phyloP scores from a whole-genome alignment of 2,888 invertebrate genomes.

The Tetanocera ferruginea region DNA sequence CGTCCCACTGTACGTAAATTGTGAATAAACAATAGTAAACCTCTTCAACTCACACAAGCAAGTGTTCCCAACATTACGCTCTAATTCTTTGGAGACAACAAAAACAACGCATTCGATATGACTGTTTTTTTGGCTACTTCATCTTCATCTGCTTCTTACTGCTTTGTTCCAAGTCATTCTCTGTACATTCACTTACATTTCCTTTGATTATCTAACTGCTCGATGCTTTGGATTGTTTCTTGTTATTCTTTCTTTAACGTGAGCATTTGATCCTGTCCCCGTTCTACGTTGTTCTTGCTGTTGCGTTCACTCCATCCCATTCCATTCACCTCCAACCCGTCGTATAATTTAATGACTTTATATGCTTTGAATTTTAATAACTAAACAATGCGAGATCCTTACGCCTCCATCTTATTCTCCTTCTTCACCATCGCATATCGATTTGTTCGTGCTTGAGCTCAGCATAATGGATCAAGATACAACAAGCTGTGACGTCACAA shows the following conservation, averaged over 20 bases:
- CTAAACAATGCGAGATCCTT: slow-evolving; percentile 5
- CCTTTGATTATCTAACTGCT: slow-evolving; percentile 31
- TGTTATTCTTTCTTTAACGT: neutral
- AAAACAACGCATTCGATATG: neutral
- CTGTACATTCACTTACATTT: neutral
- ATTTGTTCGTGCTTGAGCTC: slow-evolving; percentile 16
- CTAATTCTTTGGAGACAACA: neutral
- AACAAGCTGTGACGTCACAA: slow-evolving; percentile 3
- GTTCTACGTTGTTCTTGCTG: neutral
- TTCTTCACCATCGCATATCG: neutral
- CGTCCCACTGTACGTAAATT: no score
- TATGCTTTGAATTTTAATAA: slow-evolving; percentile 66
- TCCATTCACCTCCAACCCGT: slow-evolving; percentile 51
- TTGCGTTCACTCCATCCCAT: no score
- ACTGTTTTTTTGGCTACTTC: neutral
- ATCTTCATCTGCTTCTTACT: neutral
- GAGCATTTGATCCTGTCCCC: neutral
- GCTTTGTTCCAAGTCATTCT: neutral
- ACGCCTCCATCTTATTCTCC: neutral
- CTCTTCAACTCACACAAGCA: neutral
- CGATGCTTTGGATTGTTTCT: slow-evolving; percentile 13
- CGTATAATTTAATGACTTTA: slow-evolving; percentile 66
- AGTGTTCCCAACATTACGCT: neutral
- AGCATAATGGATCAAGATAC: slow-evolving; percentile 29
- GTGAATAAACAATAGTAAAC: neutral